Evolutionary conservation across 2,797 vertebrate genomes (phyloP), one percentile per base, ranked within the genome.

Genomic region (Leptatherina wallacei): DNA sequence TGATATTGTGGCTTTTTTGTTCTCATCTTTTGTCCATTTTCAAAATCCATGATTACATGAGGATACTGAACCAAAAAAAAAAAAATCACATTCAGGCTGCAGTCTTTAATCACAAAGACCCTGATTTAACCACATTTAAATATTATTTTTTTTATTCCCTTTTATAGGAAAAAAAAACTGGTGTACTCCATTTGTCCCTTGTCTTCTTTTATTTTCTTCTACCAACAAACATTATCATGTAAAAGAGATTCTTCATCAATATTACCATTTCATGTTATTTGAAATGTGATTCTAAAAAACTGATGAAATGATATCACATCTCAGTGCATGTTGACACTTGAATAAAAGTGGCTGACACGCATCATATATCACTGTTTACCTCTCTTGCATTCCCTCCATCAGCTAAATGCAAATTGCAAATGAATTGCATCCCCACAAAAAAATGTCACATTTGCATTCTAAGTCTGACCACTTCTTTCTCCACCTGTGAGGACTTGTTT

Each of bases 391-490:
- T 11, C 32, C 35, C 14, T 58, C 27, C 33, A 32, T 60, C 4
- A 24, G 51, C 72, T 56, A 51, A 55, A 66, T 61, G 51, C 22
- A 69, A 58, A 32, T 47, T 67, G 30, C 47, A 40, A 56, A 63
- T 61, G 47, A 78, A 72, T 66, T 62, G 47, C 71, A 77, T 33
- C n/a, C 60, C 30, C 30, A 22, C 4, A 60, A n/a, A 16, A 76
- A 62, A 55, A 27, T 4, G 42, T 73, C 18, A 30, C 49, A 65
- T 27, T 68, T 42, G 29, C 61, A 64, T 61, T 72, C 16, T 55
- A 30, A 54, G 18, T 56, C 36, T 47, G 20, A 66, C 63, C 24
- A 27, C 24, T 27, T 27, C 24, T 27, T 27, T 27, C 24, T 27
- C 24, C 24, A 27, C 24, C 24, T 27, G 24, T 27, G 24, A 27